Conservation (phyloP, 1,140 invertebrate species). For the Listronotus oregonensis region DNA sequence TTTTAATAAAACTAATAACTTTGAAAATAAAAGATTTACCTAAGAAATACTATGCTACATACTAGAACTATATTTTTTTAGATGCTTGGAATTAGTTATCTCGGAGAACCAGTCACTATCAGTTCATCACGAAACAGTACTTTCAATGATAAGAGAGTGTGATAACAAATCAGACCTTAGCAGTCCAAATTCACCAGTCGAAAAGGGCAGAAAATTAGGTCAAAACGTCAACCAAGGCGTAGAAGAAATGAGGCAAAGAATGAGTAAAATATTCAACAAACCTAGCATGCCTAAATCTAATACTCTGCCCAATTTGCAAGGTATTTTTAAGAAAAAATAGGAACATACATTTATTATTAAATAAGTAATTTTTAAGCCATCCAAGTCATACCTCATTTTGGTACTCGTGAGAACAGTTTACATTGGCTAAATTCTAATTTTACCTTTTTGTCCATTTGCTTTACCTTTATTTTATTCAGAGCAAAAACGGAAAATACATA, state of each 20-base stretch:
- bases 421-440: no score
- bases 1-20: no score
- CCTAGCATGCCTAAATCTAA: constrained; percentile 45
- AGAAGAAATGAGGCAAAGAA: constrained; percentile 65
- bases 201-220: constrained; percentile 29
- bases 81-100: constrained; percentile 59
- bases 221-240: constrained; percentile 63
- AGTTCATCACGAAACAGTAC: constrained; percentile 59
- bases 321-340: constrained; percentile 53
- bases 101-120: constrained; percentile 56
- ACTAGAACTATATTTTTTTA: constrained; percentile 36
- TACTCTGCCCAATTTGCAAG: constrained; percentile 47
- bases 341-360: not conserved
- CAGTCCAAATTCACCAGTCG: constrained; percentile 14
- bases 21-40: no score
- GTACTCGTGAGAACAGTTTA: no score
- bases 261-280: constrained; percentile 67
- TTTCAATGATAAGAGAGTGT: constrained; percentile 61
- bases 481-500: no score
- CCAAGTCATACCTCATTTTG: no score
- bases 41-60: no score
- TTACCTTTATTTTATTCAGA: no score
- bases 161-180: constrained; percentile 56
- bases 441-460: no score
- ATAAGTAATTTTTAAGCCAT: no score